A percentile compares a stretch with the other conserved stretches of the same genome.
These are phyloP conservation scores for Araneus ventricosus DNA, from an alignment of 1,140 invertebrate species.

Conservation along the genomic window DNA sequence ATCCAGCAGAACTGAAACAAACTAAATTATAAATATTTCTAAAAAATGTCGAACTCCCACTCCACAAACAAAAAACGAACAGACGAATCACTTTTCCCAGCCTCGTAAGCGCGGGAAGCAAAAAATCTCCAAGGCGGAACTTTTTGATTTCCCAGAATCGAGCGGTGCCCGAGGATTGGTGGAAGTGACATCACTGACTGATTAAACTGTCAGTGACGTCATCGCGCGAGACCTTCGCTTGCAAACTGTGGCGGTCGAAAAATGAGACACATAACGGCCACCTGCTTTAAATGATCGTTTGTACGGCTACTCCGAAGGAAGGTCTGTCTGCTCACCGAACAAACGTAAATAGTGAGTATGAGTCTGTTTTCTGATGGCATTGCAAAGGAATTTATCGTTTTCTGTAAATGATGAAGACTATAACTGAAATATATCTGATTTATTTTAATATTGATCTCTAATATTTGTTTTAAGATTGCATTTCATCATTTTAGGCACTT, in stretches of 20 bases:
- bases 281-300: conserved; percentile 10
- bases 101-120: background rate
- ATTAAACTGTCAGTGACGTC: conserved; percentile 61
- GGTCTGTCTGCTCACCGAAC: background rate
- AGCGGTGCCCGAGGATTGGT: conserved; percentile 21
- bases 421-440: too few relatives aligned
- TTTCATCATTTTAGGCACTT: too few relatives aligned
- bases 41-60: background rate
- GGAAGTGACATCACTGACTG: conserved; percentile 50
- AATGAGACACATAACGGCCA: conserved; percentile 32
- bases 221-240: conserved; percentile 30
- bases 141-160: conserved; percentile 42
- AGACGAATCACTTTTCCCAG: background rate
- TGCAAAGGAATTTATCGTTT: too few relatives aligned
- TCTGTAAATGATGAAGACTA: too few relatives aligned
- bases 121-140: conserved; percentile 12
- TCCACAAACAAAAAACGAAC: background rate
- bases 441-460: too few relatives aligned
- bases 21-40: background rate
- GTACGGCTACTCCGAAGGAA: background rate
- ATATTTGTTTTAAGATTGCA: too few relatives aligned
- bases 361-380: background rate
- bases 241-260: background rate
- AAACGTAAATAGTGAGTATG: conserved; percentile 12
- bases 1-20: too few relatives aligned